Evolutionary conservation across 2,888 invertebrate species (phyloP), one percentile per base, ranked within the genome.

Genomic region (Clusia tigrina): DNA sequence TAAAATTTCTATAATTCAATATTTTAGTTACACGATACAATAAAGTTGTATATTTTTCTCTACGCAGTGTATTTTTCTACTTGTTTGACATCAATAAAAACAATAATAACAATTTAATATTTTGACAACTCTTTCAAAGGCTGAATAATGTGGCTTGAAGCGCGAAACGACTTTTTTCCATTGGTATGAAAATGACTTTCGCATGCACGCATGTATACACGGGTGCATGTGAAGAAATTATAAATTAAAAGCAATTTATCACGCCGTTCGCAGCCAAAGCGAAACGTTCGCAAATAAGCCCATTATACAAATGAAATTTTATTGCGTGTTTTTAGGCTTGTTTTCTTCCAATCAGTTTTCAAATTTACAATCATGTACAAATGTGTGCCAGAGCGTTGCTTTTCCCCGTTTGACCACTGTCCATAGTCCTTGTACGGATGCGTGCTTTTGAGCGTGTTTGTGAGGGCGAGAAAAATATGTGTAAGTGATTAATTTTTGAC

Each of bases 401-500:
- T 42, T 42, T 42, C 6, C 32, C 32, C 32, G 32, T 9, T 32
- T 12, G 32, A 32, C 12, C 32, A 12, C 6, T 32, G 6, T 32
- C 6, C 12, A 32, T 32, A 32, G 6, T 32, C 12, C n/a, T n/a
- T 42, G 6, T 42, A 3, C n/a, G 42, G 10, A 42, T 42, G 6
- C 2, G 10, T 42, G 9, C n/a, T 3, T 42, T 42, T 42, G 10
- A 42, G 15, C n/a, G 42, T 5, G 42, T 42, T 10, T 42, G 6
- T 6, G 3, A 3, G 42, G 42, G 32, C 32, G 12, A 32, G n/a
- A 42, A 25, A 32, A 22, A 42, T 73, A 76, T 77, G 71, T 78
- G 78, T 73, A 73, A 70, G 76, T 75, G 78, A 76, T 78, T 77
- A 78, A 77, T 77, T 74, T 77, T 77, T 78, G 74, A 78, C 77